These are phyloP conservation scores for Vespertilio murinus DNA, from an alignment of 2,797 vertebrate species.

Conservation along the genomic window DNA sequence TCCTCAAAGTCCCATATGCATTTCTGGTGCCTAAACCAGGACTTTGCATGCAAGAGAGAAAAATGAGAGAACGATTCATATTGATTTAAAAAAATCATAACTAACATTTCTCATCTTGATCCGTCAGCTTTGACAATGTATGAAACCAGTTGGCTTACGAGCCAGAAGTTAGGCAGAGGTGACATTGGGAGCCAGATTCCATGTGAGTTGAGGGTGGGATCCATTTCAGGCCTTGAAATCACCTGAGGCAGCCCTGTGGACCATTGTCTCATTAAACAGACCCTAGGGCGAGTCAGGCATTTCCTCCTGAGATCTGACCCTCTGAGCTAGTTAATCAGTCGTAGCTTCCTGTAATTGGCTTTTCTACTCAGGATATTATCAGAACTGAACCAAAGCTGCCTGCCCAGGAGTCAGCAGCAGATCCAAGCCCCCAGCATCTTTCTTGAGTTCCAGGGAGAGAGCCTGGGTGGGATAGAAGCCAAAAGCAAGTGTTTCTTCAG, in stretches of 20 bases:
- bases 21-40: neutral
- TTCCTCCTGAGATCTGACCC: slow-evolving; percentile 36
- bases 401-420: neutral
- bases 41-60: slow-evolving; percentile 8
- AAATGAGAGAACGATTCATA: neutral
- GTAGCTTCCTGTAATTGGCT: neutral
- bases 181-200: neutral
- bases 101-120: slow-evolving; percentile 12
- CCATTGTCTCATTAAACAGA: neutral
- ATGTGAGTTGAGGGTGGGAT: neutral
- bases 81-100: neutral
- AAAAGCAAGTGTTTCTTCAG: neutral
- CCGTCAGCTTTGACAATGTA: neutral
- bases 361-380: slow-evolving; percentile 34
- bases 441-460: neutral
- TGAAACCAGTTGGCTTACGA: neutral
- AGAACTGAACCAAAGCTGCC: neutral
- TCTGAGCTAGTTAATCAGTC: slow-evolving; percentile 53
- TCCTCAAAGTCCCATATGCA: neutral
- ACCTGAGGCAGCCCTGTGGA: neutral
- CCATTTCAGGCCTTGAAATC: slow-evolving; percentile 17
- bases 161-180: neutral
- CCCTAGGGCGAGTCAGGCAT: neutral
- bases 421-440: neutral
- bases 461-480: neutral